Conservation (phyloP, 2,888 invertebrate species). For the Neoascia interrupta region DNA sequence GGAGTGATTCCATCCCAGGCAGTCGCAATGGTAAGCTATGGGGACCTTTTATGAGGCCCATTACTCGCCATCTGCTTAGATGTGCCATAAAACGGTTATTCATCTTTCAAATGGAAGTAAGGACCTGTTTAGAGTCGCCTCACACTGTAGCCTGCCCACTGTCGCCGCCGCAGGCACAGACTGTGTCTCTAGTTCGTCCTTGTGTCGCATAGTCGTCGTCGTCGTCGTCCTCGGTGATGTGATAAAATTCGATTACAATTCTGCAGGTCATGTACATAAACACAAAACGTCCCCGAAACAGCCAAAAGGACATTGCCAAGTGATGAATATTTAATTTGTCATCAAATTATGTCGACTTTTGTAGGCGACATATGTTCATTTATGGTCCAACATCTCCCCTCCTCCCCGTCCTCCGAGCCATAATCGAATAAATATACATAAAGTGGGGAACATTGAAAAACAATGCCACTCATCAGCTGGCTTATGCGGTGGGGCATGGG, state of each 20-base stretch:
- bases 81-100: conserved; percentile 47
- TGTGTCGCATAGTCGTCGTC: too few species aligned
- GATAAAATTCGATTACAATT: conserved; percentile 26
- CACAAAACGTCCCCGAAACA: background rate
- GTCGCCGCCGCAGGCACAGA: background rate
- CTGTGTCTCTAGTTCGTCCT: background rate
- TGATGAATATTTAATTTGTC: conserved; percentile 62
- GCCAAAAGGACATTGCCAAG: conserved; percentile 28
- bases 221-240: too few species aligned
- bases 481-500: conserved; percentile 80
- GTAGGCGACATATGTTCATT: conserved; percentile 54
- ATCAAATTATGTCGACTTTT: conserved; percentile 45
- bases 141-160: background rate
- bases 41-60: conserved; percentile 38
- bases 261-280: too few species aligned
- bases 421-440: conserved; percentile 20
- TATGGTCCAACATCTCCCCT: conserved; percentile 16
- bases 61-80: conserved; percentile 41
- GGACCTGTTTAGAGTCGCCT: conserved; percentile 37
- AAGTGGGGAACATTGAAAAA: background rate
- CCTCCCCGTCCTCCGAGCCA: background rate
- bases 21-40: conserved; percentile 12
- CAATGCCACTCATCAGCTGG: conserved; percentile 77
- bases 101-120: conserved; percentile 49
- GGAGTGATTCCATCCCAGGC: conserved; percentile 1